Conservation (phyloP, 2,888 invertebrate species). For the Cosmopolites sordidus region DNA sequence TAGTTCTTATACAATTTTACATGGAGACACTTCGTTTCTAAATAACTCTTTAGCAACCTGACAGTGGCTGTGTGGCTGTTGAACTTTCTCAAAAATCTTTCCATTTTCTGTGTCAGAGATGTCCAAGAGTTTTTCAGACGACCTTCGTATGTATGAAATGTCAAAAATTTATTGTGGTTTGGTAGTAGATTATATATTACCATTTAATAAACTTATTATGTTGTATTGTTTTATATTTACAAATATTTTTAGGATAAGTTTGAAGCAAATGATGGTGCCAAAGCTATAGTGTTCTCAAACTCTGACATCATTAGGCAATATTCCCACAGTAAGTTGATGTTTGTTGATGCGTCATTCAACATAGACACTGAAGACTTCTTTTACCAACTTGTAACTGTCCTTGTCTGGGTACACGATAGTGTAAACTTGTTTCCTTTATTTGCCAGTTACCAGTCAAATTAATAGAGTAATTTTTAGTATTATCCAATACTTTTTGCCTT, state of each 20-base stretch:
- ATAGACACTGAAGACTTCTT: conserved; percentile 40
- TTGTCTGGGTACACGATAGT: conserved; percentile 43
- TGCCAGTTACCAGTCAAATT: too few relatives aligned
- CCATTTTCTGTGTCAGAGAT: too few relatives aligned
- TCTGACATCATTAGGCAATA: conserved; percentile 35
- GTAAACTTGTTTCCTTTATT: conserved; percentile 34
- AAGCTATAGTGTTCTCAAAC: conserved; percentile 43
- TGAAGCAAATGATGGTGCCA: conserved; percentile 48
- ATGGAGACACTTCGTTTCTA: too few relatives aligned
- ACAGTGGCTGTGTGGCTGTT: too few relatives aligned
- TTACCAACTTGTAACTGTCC: conserved; percentile 42
- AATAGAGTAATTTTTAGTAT: conserved; percentile 36
- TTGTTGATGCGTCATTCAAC: conserved; percentile 44
- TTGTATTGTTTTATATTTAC: neutral
- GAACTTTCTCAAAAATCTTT: too few relatives aligned
- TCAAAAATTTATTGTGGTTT: neutral
- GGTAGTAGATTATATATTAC: neutral
- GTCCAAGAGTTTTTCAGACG: too few relatives aligned
- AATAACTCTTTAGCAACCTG: too few relatives aligned
- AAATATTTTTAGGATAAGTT: conserved; percentile 53
- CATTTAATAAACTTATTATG: neutral
- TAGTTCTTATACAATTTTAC: too few relatives aligned
- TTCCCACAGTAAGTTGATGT: conserved; percentile 42
- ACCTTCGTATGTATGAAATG: too few relatives aligned
- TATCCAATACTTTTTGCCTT: conserved; percentile 43